Conservation (phyloP, 2,888 invertebrate genomes). For the Nomada fucata region DNA sequence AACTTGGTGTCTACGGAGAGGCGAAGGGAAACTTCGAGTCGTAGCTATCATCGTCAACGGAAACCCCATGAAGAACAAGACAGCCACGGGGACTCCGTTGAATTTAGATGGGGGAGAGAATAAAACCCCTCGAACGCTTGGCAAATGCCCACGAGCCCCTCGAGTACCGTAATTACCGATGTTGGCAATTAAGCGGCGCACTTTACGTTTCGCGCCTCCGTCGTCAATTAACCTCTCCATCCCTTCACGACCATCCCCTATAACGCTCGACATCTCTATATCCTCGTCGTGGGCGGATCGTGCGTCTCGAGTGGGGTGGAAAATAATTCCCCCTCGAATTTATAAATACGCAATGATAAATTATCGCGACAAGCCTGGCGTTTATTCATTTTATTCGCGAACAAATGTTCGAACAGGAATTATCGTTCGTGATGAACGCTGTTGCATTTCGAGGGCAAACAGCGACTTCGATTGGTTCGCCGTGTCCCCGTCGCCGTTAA, state of each 20-base stretch:
- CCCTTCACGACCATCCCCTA: not conserved
- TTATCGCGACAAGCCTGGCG: no score
- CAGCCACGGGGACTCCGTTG: conserved; percentile 28
- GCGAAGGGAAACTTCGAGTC: conserved; percentile 15
- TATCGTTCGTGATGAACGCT: not conserved
- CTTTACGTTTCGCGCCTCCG: conserved; percentile 72
- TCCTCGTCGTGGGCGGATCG: no score
- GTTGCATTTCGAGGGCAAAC: not conserved
- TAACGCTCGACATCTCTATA: no score
- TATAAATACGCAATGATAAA: no score
- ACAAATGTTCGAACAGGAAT: not conserved
- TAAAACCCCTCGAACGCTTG: conserved; percentile 60
- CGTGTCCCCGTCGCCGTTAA: no score
- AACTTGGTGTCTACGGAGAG: conserved; percentile 17
- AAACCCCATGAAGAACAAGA: not conserved
- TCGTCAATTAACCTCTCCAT: conserved; percentile 67
- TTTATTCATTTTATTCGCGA: no score
- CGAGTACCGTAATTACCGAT: conserved; percentile 76
- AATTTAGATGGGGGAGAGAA: conserved; percentile 46
- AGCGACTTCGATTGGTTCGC: no score
- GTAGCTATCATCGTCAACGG: conserved; percentile 43
- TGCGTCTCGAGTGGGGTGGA: no score
- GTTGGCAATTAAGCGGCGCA: conserved; percentile 76
- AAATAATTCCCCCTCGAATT: no score
- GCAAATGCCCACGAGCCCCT: conserved; percentile 66